Conservation (phyloP, 23 tunicate species). For the Oikopleura albicans region DNA sequence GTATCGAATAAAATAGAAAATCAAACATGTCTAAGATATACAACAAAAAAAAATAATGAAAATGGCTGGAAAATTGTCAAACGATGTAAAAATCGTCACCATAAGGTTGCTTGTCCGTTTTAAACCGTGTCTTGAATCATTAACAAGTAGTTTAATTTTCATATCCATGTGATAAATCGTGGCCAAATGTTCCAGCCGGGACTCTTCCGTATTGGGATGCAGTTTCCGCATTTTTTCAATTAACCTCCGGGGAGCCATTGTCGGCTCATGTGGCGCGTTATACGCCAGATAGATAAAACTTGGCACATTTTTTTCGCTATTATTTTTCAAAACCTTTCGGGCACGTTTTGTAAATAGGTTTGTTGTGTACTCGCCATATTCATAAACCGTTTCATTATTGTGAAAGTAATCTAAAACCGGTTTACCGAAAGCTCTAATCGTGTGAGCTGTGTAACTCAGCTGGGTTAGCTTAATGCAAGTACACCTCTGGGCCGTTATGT, state of each 20-base stretch:
- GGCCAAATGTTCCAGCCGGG: neutral
- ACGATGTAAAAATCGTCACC: no score
- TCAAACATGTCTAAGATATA: no score
- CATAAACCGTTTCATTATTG: neutral
- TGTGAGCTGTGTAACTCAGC: neutral
- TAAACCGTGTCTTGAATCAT: no score
- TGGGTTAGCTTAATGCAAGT: neutral
- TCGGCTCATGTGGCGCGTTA: conserved; percentile 14
- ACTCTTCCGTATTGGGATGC: neutral
- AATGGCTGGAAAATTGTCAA: no score
- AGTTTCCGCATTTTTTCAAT: neutral
- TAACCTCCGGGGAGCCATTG: neutral
- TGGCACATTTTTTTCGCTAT: neutral
- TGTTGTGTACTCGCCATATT: neutral
- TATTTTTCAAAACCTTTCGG: neutral
- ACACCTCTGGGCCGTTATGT: no score
- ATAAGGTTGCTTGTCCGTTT: no score
- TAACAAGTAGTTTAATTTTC: neutral
- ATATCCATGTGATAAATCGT: neutral
- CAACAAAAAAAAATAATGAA: no score
- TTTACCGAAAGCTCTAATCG: neutral
- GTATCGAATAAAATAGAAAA: no score
- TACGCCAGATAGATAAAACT: neutral
- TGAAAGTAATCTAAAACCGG: neutral
- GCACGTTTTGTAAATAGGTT: neutral